phyloP scores from a whole-genome alignment of 2,888 invertebrate species.

The Aspidiotus destructor region DNA sequence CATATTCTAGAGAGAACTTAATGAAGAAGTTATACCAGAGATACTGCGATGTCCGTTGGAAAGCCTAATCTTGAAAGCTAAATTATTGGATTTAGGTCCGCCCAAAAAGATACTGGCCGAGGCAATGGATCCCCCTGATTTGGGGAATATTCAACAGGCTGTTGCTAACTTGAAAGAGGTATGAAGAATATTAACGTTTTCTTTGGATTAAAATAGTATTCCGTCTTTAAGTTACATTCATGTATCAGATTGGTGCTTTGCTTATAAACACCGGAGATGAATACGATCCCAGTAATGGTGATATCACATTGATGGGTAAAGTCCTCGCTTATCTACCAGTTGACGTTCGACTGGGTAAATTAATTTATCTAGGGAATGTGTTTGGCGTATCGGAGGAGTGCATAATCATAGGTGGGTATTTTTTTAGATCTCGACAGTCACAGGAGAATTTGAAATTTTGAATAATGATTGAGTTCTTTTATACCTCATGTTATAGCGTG shows the following conservation, averaged over 20 bases:
- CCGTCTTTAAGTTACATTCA: background rate
- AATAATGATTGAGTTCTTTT: no score
- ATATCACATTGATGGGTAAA: constrained; percentile 73
- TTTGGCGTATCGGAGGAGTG: constrained; percentile 76
- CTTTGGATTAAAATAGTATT: background rate
- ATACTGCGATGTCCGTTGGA: constrained; percentile 73
- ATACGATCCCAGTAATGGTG: constrained; percentile 62
- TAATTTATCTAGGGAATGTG: constrained; percentile 76
- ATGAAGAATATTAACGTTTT: constrained; percentile 26
- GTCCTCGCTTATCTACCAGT: constrained; percentile 75
- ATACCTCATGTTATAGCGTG: constrained; percentile 52
- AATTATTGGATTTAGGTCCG: constrained; percentile 68
- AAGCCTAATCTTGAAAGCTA: constrained; percentile 66
- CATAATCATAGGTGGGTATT: constrained; percentile 61
- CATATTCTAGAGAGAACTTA: constrained; percentile 5
- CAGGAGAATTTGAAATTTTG: no score
- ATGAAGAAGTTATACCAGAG: constrained; percentile 44
- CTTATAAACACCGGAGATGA: constrained; percentile 45
- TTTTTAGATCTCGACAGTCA: no score
- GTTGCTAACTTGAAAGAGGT: constrained; percentile 77
- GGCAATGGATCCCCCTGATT: constrained; percentile 77
- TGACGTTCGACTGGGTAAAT: constrained; percentile 68
- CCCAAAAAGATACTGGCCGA: constrained; percentile 71
- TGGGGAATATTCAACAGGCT: constrained; percentile 69
- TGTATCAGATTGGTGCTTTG: constrained; percentile 63